phyloP scores from a whole-genome alignment of 37 sponge, comb jelly and placozoan species.

The Amphimedon queenslandica region DNA sequence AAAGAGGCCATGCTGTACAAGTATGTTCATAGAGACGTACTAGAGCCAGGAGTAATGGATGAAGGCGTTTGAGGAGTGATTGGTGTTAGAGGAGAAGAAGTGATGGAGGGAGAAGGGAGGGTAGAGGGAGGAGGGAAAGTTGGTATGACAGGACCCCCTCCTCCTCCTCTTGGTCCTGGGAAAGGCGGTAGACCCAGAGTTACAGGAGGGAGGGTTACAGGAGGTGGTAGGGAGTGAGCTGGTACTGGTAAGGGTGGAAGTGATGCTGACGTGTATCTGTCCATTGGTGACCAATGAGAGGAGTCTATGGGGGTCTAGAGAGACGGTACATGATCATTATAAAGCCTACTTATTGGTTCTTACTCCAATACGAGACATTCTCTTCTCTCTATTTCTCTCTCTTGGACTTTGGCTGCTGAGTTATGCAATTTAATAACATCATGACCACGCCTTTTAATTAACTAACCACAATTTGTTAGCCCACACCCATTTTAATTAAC shows the following conservation, averaged over 20 bases:
- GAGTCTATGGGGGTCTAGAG: background rate
- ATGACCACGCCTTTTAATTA: too few relatives aligned
- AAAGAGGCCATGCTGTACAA: background rate
- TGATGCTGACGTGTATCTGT: background rate
- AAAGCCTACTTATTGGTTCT: too few relatives aligned
- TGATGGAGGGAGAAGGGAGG: background rate
- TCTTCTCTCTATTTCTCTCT: too few relatives aligned
- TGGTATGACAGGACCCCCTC: background rate
- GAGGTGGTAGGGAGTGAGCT: too few relatives aligned
- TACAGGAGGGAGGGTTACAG: too few relatives aligned
- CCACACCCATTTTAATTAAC: too few relatives aligned
- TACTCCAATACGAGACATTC: too few relatives aligned
- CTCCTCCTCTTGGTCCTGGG: background rate
- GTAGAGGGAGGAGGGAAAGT: background rate
- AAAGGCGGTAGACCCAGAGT: background rate
- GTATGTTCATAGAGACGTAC: background rate
- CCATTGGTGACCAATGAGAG: background rate
- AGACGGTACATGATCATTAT: too few relatives aligned
- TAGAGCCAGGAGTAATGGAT: too few relatives aligned
- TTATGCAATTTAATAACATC: too few relatives aligned
- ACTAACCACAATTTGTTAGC: too few relatives aligned
- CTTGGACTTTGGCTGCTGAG: too few relatives aligned
- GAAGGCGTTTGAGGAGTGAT: background rate
- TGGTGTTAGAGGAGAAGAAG: background rate
- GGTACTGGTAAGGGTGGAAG: background rate